These are phyloP conservation scores for Drosophila navojoa DNA, from an alignment of 1,140 invertebrate species.

Conservation along the genomic window DNA sequence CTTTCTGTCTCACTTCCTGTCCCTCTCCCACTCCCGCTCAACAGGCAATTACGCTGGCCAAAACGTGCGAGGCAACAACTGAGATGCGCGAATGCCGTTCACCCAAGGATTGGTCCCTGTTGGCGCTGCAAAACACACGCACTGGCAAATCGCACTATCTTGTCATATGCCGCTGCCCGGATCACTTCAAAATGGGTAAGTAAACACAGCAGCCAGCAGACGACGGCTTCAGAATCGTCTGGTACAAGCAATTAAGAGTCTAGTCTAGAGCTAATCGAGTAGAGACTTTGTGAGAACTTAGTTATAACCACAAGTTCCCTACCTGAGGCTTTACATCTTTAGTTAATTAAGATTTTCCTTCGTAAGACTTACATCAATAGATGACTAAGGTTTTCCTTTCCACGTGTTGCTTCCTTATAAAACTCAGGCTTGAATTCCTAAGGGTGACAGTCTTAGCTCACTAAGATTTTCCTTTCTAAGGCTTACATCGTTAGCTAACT, in stretches of 20 bases:
- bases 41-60: slow-evolving; percentile 92
- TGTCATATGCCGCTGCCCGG: slow-evolving; percentile 95
- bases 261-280: too few relatives aligned
- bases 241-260: too few relatives aligned
- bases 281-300: too few relatives aligned
- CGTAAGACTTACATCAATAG: too few relatives aligned
- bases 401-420: too few relatives aligned
- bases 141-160: slow-evolving; percentile 97
- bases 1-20: not conserved
- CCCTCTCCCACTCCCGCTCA: not conserved
- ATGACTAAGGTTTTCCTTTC: too few relatives aligned
- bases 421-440: too few relatives aligned
- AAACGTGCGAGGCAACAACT: slow-evolving; percentile 95
- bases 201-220: slow-evolving; percentile 16
- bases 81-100: slow-evolving; percentile 94
- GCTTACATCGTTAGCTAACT: too few relatives aligned
- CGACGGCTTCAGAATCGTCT: too few relatives aligned
- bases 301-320: not conserved
- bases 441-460: too few relatives aligned
- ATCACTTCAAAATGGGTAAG: slow-evolving; percentile 92
- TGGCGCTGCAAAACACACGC: slow-evolving; percentile 95
- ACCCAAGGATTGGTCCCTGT: slow-evolving; percentile 94
- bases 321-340: not conserved
- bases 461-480: not conserved
- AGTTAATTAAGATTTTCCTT: too few relatives aligned